Evolutionary conservation across 2,113 vertebrate genomes (phyloP), one percentile per base, ranked within the genome.

Genomic region (Aspidoscelis tigris): DNA sequence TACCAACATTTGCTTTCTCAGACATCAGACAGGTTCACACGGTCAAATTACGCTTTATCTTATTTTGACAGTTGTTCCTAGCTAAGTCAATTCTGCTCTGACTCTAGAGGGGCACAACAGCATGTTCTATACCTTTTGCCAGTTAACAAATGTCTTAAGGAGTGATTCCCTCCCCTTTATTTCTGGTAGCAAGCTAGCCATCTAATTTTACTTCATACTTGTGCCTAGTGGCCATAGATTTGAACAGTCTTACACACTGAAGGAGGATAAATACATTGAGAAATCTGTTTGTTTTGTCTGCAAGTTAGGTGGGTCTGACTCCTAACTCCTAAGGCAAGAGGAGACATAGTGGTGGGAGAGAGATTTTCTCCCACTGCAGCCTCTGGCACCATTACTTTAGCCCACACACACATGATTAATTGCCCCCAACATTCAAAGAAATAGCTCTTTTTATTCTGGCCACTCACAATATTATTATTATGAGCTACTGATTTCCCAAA

Each of bases 391-490:
- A 91, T 86, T 84, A 81, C 81, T 71, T 18, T 88, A 73, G 86
- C 71, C 86, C 84, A 84, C 33, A 53, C 89, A 85, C n/a, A 22
- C 83, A 83, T 95, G 94, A 95, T 97, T 96, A 95, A 97, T 96
- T 95, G 88, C 91, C 90, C 81, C 92, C 93, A 94, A 97, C 94
- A 95, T 91, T 95, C 94, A 95, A 95, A 85, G 69, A 80, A 79
- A 92, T 89, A 44, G 95, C 87, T 89, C 94, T 95, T 94, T 90
- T 92, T 92, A 91, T 94, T 88, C 90, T 39, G 92, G 90, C 90
- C 88, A 93, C 88, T 95, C 90, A 91, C 90, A 93, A 93, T 95
- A 96, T 96, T 97, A 93, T 96, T 93, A 94, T 94, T 96, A 94
- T 91, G 87, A 95, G 92, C 91, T 94, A 85, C 89, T 95, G 92